These are phyloP conservation scores for Sternotherus odoratus DNA, from an alignment of 2,797 vertebrate genomes.

Conservation along the genomic window DNA sequence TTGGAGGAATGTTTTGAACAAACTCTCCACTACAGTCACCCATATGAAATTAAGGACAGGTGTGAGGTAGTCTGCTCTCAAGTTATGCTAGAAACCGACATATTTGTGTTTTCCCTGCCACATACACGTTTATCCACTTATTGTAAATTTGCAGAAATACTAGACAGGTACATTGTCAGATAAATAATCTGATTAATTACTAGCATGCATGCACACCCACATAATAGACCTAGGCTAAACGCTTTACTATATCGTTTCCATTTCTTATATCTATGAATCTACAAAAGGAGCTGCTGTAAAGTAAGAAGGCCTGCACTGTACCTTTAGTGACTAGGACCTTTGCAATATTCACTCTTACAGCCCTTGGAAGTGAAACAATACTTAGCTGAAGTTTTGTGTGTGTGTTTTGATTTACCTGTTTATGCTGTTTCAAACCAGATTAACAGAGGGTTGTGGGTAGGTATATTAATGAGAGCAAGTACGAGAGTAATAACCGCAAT, in stretches of 20 bases:
- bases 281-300: background rate
- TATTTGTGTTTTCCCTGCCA: background rate
- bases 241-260: background rate
- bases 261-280: background rate
- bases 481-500: background rate
- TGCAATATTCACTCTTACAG: background rate
- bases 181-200: background rate
- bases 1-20: background rate
- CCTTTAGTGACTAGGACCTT: background rate
- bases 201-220: accelerated
- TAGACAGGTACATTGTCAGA: background rate
- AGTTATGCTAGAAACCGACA: background rate
- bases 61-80: background rate
- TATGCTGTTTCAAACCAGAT: background rate
- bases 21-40: background rate
- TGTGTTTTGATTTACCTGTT: background rate
- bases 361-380: accelerated
- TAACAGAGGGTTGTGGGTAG: background rate
- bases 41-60: background rate
- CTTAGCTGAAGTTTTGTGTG: background rate
- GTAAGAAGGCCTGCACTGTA: background rate
- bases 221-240: background rate
- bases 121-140: background rate
- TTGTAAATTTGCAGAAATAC: background rate
- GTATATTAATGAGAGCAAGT: background rate